Conservation (phyloP, 2,888 invertebrate genomes). For the Platerodrilus igneus region DNA sequence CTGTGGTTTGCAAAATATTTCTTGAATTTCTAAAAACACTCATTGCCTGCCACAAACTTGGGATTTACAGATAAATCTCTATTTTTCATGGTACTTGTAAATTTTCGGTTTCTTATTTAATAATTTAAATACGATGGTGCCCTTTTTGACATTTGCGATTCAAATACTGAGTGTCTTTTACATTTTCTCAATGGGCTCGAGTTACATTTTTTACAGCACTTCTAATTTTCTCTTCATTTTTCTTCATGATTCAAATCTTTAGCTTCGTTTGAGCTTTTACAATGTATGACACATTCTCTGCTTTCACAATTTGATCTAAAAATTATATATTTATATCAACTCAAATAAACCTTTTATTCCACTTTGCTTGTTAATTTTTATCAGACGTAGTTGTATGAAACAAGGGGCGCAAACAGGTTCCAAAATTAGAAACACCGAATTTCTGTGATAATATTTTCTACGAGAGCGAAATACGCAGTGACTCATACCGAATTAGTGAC, state of each 20-base stretch:
- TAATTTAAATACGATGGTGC: constrained; percentile 23
- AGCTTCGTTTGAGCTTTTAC: constrained; percentile 23
- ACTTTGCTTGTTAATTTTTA: too few species aligned
- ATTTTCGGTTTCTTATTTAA: constrained; percentile 23
- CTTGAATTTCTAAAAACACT: constrained; percentile 16
- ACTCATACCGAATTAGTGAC: too few species aligned
- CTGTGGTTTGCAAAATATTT: constrained; percentile 13
- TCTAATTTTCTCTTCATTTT: constrained; percentile 22
- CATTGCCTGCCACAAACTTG: constrained; percentile 23
- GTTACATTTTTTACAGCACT: constrained; percentile 4
- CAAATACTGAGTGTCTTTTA: constrained; percentile 27
- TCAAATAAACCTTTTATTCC: constrained; percentile 17
- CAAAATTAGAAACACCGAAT: too few species aligned
- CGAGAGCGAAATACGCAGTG: too few species aligned
- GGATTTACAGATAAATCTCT: constrained; percentile 22
- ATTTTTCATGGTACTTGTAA: constrained; percentile 27
- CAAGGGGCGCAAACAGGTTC: too few species aligned
- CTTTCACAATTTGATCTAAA: constrained; percentile 15
- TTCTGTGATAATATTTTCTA: too few species aligned
- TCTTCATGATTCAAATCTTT: constrained; percentile 24
- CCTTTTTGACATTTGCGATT: constrained; percentile 26
- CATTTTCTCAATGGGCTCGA: constrained; percentile 27
- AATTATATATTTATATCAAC: constrained; percentile 18
- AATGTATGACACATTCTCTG: constrained; percentile 20
- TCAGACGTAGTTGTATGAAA: too few species aligned